Evolutionary conservation across 2,113 vertebrate genomes (phyloP), one percentile per base, ranked within the genome.

Genomic region (Perca flavescens): DNA sequence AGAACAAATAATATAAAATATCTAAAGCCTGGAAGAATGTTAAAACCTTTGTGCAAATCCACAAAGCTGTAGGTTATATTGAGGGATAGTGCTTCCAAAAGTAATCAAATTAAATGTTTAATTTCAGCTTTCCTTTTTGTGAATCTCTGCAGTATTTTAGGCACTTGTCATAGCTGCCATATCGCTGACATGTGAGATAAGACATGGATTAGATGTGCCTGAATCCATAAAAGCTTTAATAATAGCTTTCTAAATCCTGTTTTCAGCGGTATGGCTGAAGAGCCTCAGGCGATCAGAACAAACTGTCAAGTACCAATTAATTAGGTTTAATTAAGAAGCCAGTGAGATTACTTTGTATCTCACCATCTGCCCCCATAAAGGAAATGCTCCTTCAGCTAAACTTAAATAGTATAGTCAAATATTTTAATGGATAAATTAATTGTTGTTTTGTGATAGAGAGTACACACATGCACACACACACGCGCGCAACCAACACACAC

Each of bases 271-370:
- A 63, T 67, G 71, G 70, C 79, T 84, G 60, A 82, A 89, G 71
- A 70, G 75, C 89, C 87, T 75, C 25, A 9, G 77, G 91, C 84
- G 19, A 34, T 74, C 50, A 46, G 65, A 88, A 66, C 87, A 91
- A 80, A 89, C 89, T 88, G 89, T 89, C 84, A 85, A 78, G 81
- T 40, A 73, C 83, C 74, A 91, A 92, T 88, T 94, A 91, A 93
- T 93, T 83, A 80, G 83, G 77, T 86, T 89, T 92, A 88, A 95
- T 95, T 92, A 92, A 69, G 80, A 79, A 83, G 73, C 77, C 74
- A 84, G 49, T 60, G 65, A 60, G 74, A 83, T 89, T 81, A 87
- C 77, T 74, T 81, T 53, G 61, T 80, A 89, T 86, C 73, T 74
- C 61, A 84, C 87, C 92, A 93, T 94, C 92, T 94, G 93, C 80